Conservation (phyloP, 2,113 vertebrate species). For the Sphyrna mokarran region DNA sequence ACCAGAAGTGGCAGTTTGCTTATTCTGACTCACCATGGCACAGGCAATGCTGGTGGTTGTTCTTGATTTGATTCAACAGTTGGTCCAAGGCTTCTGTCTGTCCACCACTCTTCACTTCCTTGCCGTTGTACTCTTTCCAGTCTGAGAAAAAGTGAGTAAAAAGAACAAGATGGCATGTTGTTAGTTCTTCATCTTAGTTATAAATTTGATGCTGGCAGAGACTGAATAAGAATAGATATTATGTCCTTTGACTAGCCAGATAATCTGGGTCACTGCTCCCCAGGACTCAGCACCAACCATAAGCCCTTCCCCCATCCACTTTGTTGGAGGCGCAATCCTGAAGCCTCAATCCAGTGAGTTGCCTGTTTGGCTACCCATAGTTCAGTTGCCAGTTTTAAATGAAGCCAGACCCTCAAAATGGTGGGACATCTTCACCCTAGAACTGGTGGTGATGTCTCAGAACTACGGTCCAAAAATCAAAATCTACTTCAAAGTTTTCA, state of each 20-base stretch:
- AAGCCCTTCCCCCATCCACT: not conserved
- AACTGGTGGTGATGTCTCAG: not conserved
- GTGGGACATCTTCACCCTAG: not conserved
- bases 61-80: conserved; percentile 75
- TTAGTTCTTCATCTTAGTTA: not conserved
- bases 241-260: not conserved
- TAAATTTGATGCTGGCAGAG: not conserved
- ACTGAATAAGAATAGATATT: not conserved
- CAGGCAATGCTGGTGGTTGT: conserved; percentile 68
- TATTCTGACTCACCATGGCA: conserved; percentile 67
- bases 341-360: not conserved
- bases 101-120: conserved; percentile 60
- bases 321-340: not conserved
- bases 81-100: conserved; percentile 74
- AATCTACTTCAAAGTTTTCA: not conserved
- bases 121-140: conserved; percentile 73
- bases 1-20: not conserved
- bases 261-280: not conserved
- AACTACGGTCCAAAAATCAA: not conserved
- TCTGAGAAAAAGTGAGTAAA: conserved; percentile 54
- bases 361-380: not conserved
- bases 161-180: conserved; percentile 44
- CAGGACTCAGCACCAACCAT: not conserved
- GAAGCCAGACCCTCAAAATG: not conserved
- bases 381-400: not conserved